Conservation (phyloP, 2,113 vertebrate species). For the Antechinus stuartii region DNA sequence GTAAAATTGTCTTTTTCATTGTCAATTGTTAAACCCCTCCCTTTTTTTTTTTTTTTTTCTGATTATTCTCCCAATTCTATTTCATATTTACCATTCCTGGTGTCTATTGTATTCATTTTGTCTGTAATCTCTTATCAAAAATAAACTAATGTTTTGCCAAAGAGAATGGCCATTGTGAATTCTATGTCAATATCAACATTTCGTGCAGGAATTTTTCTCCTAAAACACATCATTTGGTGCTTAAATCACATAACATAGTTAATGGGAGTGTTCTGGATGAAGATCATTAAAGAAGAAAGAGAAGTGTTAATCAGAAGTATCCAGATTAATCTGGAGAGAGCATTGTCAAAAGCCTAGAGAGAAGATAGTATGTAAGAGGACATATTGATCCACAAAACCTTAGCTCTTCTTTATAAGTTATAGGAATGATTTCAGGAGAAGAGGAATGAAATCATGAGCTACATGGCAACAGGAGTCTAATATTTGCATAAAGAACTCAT, state of each 20-base stretch:
- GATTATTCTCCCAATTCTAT: too few relatives aligned
- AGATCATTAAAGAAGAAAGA: neutral
- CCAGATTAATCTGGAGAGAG: neutral
- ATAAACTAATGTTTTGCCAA: too few relatives aligned
- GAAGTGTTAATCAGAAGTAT: neutral
- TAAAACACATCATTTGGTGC: too few relatives aligned
- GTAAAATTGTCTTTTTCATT: too few relatives aligned
- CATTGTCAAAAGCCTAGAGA: neutral
- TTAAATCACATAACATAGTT: neutral
- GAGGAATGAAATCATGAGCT: neutral
- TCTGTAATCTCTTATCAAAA: too few relatives aligned
- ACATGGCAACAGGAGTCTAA: neutral
- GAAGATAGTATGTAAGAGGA: neutral
- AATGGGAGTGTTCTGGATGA: neutral
- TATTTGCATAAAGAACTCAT: neutral
- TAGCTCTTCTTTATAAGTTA: neutral
- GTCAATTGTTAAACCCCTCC: too few relatives aligned
- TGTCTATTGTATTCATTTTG: too few relatives aligned
- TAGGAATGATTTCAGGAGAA: neutral
- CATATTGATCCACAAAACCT: neutral
- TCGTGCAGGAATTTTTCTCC: too few relatives aligned
- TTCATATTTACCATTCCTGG: too few relatives aligned
- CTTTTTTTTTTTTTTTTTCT: too few relatives aligned
- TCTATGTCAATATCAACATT: too few relatives aligned
- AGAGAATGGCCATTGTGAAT: too few relatives aligned